Evolutionary conservation across 2,797 vertebrate species (phyloP).

Genomic region (Helicolenus hilgendorfi): DNA sequence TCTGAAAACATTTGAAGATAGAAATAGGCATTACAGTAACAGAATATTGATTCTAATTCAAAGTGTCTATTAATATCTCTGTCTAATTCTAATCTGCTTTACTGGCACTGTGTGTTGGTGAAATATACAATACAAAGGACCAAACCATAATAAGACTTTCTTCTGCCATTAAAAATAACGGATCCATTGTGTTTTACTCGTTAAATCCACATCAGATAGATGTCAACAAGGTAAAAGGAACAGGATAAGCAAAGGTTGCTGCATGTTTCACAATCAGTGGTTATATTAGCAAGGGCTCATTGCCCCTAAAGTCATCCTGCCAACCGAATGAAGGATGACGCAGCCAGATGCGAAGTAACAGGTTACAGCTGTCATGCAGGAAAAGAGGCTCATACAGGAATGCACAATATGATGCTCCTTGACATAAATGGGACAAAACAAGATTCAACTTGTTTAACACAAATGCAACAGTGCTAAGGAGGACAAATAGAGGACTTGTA

Average conservation of each 20-base stretch:
- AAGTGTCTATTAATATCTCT: neutral
- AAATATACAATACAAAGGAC: neutral
- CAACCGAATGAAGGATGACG: neutral
- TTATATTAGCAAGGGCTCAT: neutral
- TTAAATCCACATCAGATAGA: neutral
- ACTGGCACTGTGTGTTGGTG: neutral
- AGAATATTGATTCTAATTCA: neutral
- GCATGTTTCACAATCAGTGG: neutral
- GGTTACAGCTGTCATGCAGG: constrained; percentile 4
- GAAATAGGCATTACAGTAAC: too few relatives aligned
- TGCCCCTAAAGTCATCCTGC: neutral
- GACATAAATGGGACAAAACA: neutral
- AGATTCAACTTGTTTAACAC: constrained; percentile 4
- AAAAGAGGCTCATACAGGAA: neutral
- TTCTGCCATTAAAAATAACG: neutral
- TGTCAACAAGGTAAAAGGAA: neutral
- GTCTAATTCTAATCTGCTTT: neutral
- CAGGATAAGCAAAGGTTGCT: neutral
- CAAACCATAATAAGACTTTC: neutral
- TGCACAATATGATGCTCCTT: neutral
- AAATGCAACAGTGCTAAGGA: neutral
- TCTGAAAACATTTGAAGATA: too few relatives aligned
- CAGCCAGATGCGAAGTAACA: neutral
- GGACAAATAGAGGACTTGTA: neutral
- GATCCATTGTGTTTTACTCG: neutral